Evolutionary conservation across 2,888 invertebrate species (phyloP).

Genomic region (Drosophila merina): DNA sequence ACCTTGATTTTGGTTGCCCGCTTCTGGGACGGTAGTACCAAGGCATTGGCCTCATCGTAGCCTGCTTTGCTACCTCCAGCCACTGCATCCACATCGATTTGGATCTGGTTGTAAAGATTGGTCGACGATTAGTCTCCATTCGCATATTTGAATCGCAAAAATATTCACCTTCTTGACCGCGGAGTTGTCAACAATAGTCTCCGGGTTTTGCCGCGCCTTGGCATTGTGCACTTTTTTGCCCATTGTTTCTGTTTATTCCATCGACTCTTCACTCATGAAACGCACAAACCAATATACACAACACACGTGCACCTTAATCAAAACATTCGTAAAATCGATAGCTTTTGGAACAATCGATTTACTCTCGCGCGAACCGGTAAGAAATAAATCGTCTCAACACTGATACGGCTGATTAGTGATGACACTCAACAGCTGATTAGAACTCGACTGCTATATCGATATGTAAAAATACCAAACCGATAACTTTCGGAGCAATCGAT

Average conservation of each 20-base stretch:
- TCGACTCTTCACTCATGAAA: constrained; percentile 11
- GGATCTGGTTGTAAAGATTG: constrained; percentile 86
- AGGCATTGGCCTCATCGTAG: constrained; percentile 90
- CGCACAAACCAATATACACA: background rate
- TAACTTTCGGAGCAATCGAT: background rate
- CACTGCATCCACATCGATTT: constrained; percentile 87
- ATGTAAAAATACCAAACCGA: background rate
- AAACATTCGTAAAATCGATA: background rate
- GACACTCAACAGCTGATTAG: background rate
- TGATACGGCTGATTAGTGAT: background rate
- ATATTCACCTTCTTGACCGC: constrained; percentile 87
- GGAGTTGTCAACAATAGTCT: constrained; percentile 89
- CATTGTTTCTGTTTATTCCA: constrained; percentile 85
- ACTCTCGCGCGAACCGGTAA: too few relatives aligned
- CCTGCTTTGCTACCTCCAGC: constrained; percentile 83
- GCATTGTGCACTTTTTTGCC: constrained; percentile 90
- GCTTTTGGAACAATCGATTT: background rate
- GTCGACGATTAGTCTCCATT: background rate
- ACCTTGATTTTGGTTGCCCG: constrained; percentile 89
- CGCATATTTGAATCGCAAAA: background rate
- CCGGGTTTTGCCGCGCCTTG: constrained; percentile 89
- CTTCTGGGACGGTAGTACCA: constrained; percentile 93
- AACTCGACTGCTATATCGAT: too few relatives aligned
- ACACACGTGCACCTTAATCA: background rate
- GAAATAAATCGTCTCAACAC: background rate